Evolutionary conservation across 2,797 vertebrate genomes (phyloP).

Genomic region (Platyrinchus mystaceus): DNA sequence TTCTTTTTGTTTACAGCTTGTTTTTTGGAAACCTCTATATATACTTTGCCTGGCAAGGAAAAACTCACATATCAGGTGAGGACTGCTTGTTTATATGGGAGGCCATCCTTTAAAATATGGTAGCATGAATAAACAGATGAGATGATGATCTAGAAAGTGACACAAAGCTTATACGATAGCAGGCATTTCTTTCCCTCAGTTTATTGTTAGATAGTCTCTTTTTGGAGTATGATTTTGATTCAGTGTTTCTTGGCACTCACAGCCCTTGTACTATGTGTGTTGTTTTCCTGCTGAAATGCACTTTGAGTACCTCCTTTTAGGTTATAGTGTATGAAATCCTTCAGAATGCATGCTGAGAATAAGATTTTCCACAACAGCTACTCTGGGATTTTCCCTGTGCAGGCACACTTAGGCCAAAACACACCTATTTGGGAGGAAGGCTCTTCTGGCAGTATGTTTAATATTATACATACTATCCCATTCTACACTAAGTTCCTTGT

Average conservation of each 20-base stretch:
- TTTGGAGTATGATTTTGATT: not conserved
- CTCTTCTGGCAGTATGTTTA: not conserved
- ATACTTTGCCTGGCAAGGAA: slow-evolving; percentile 93
- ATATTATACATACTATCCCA: fast-evolving
- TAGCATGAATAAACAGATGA: not conserved
- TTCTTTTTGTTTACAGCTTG: slow-evolving; percentile 78
- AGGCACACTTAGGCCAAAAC: not conserved
- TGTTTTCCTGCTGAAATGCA: not conserved
- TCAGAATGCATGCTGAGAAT: not conserved
- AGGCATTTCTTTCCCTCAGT: fast-evolving
- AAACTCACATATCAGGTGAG: slow-evolving; percentile 89
- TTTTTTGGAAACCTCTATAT: slow-evolving; percentile 98
- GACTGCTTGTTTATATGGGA: not conserved
- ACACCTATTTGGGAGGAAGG: fast-evolving
- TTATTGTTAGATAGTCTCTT: not conserved
- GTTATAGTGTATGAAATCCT: not conserved
- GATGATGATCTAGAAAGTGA: not conserved
- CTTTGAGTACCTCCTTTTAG: not conserved
- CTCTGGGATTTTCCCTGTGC: not conserved
- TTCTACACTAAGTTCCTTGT: not conserved
- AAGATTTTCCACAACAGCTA: not conserved
- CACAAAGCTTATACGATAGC: not conserved
- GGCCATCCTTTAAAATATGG: not conserved
- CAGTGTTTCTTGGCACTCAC: not conserved
- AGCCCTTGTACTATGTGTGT: not conserved